Evolutionary conservation across 1,140 invertebrate species (phyloP), one percentile per base, ranked within the genome.

Genomic region (Dendrolimus punctatus): DNA sequence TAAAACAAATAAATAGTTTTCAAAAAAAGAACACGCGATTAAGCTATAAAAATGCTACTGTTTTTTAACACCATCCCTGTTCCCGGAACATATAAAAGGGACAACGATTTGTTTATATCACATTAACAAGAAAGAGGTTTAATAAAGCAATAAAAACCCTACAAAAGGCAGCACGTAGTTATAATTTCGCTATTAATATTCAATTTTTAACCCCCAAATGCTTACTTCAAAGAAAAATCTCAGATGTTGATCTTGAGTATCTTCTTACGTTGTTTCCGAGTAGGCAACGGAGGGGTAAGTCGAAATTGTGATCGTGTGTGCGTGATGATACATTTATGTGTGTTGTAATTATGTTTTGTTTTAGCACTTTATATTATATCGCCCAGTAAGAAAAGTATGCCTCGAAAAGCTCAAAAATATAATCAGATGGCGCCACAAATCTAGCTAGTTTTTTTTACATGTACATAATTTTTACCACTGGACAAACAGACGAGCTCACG

Each of bases 141-240:
- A 84, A 84, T 84, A 84, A 80, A 84, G 80, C 68, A 78, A 84
- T 84, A 84, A 82, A 81, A 77, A 70, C 64, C 58, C 62, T 41
- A 64, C 66, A 68, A 69, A 51, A 58, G 66, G 71, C 68, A 62
- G 36, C 59, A 23, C 58, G 40, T 53, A 56, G 68, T 66, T 73
- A 81, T 84, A 84, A 84, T 82, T 77, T 82, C 60, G 74, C 80
- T 80, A 84, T 84, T 84, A 82, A 84, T 82, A 84, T 84, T 84
- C 80, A 84, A 84, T 82, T 80, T 67, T 82, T 73, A 75, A 70
- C 74, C 71, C 68, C 72, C 73, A 76, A 76, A 23, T 23, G 23
- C 1, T 23, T 23, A 65, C 76, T 84, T 84, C 80, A 84, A 80
- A 80, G 80, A 84, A 84, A 74, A 70, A 71, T 76, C 68, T 74